Conservation (phyloP, 2,888 invertebrate species). For the Phaedon cochleariae region DNA sequence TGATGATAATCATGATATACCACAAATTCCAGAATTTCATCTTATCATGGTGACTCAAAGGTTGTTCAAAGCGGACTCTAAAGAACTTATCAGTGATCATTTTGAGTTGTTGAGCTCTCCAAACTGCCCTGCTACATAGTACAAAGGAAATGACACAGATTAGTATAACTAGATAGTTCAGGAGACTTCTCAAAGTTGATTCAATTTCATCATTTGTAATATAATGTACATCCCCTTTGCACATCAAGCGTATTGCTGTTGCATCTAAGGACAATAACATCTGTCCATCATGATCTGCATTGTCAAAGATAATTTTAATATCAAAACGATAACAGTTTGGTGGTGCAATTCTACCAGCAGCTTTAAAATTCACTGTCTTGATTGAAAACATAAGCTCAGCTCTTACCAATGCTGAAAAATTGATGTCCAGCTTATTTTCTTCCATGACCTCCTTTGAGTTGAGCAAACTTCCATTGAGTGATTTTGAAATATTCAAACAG, state of each 20-base stretch:
- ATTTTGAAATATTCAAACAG: conserved; percentile 71
- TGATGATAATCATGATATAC: conserved; percentile 96
- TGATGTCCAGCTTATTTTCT: conserved; percentile 63
- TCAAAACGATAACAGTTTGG: conserved; percentile 94
- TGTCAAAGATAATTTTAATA: conserved; percentile 83
- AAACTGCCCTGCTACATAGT: conserved; percentile 90
- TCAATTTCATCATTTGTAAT: conserved; percentile 79
- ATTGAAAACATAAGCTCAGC: conserved; percentile 80
- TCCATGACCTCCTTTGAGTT: conserved; percentile 62
- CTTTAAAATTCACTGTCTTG: conserved; percentile 90
- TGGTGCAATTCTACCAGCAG: conserved; percentile 84
- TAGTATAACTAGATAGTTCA: conserved; percentile 84
- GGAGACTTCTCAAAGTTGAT: conserved; percentile 75
- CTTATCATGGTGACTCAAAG: conserved; percentile 79
- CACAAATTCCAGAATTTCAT: conserved; percentile 95
- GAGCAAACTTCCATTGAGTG: conserved; percentile 55
- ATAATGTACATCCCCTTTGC: conserved; percentile 79
- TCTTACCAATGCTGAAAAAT: conserved; percentile 81
- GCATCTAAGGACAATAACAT: conserved; percentile 84
- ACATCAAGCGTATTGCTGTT: conserved; percentile 77
- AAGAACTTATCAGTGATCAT: conserved; percentile 78
- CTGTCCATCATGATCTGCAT: conserved; percentile 94
- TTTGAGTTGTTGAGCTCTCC: conserved; percentile 85
- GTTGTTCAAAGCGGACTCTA: conserved; percentile 73
- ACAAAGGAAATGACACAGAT: conserved; percentile 82